Evolutionary conservation across 1,140 invertebrate genomes (phyloP).

Genomic region (Wiebesia pumilae): DNA sequence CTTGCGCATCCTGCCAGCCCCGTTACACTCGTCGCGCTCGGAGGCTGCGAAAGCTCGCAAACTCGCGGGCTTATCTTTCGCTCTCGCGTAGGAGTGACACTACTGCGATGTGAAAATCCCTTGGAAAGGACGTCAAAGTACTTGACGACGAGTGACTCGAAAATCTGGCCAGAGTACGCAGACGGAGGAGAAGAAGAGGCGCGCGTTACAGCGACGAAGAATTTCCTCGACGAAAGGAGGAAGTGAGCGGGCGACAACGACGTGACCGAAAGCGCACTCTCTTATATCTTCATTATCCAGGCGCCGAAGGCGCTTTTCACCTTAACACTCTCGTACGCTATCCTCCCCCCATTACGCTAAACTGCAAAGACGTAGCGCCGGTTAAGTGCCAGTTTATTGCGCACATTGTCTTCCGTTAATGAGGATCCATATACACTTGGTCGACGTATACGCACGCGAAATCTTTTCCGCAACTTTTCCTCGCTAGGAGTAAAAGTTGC

Average conservation of each 20-base stretch:
- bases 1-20: not conserved
- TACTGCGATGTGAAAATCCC: too few relatives aligned
- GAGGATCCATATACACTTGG: constrained; percentile 35
- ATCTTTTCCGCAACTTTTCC: constrained; percentile 1
- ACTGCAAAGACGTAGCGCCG: not conserved
- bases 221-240: not conserved
- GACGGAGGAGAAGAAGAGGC: too few relatives aligned
- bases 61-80: too few relatives aligned
- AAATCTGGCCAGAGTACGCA: too few relatives aligned
- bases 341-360: constrained; percentile 25
- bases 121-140: not conserved
- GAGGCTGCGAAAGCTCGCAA: too few relatives aligned
- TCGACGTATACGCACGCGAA: not conserved
- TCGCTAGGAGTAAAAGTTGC: not conserved
- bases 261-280: constrained; percentile 26
- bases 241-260: constrained; percentile 43
- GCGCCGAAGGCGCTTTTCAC: not conserved
- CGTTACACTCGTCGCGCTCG: too few relatives aligned
- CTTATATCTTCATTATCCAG: constrained; percentile 43
- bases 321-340: too few relatives aligned
- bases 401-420: constrained; percentile 49
- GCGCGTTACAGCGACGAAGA: too few relatives aligned
- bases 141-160: too few relatives aligned
- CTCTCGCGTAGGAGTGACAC: too few relatives aligned
- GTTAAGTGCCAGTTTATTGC: constrained; percentile 48